Evolutionary conservation across 1,140 invertebrate species (phyloP).

Genomic region (Ctenoplectra terminalis): DNA sequence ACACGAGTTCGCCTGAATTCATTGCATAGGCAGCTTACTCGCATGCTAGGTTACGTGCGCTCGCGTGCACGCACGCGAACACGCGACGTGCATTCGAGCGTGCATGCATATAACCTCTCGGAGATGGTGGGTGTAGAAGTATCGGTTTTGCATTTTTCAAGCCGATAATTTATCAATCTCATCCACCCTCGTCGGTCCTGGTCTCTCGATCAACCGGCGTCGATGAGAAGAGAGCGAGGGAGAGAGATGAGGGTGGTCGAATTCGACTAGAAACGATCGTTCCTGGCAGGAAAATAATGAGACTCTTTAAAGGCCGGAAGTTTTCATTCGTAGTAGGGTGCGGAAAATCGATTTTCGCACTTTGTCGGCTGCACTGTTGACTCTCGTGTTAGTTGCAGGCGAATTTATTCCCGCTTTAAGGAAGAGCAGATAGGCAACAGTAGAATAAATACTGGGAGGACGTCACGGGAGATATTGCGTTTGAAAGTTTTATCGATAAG

Average conservation of each 20-base stretch:
- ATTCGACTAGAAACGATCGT: constrained; percentile 58
- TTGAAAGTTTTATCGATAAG: neutral
- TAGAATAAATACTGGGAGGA: neutral
- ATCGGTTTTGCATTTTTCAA: constrained; percentile 81
- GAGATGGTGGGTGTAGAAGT: too few relatives aligned
- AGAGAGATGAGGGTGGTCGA: constrained; percentile 29
- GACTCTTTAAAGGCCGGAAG: constrained; percentile 77
- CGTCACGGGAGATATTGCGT: neutral
- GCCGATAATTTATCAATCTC: constrained; percentile 81
- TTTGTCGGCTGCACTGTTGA: constrained; percentile 54
- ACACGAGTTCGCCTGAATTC: constrained; percentile 72
- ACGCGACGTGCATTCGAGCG: too few relatives aligned
- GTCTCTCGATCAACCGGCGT: constrained; percentile 50
- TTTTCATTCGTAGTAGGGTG: constrained; percentile 64
- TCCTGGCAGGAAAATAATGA: constrained; percentile 78
- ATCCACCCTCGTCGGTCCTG: constrained; percentile 54
- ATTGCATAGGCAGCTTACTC: too few relatives aligned
- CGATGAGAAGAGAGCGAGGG: constrained; percentile 8
- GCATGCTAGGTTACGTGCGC: too few relatives aligned
- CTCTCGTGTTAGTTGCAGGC: neutral
- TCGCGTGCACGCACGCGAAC: too few relatives aligned
- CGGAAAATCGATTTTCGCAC: constrained; percentile 76
- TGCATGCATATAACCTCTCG: too few relatives aligned
- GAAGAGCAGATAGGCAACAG: neutral
- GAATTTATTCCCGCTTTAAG: constrained; percentile 12